Conservation (phyloP, 2,888 invertebrate genomes). For the Aphodius granarius region DNA sequence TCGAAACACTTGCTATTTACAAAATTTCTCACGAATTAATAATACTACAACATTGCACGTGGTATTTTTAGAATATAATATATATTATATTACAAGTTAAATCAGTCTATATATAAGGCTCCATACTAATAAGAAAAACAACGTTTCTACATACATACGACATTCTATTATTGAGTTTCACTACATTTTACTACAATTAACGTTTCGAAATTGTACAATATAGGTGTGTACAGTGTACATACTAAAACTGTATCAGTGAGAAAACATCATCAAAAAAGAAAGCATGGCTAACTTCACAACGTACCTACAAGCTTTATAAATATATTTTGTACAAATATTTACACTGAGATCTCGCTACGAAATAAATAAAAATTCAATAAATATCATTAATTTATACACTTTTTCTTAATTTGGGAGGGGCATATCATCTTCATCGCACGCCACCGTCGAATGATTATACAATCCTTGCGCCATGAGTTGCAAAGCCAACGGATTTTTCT, state of each 20-base stretch:
- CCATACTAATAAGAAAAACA: constrained; percentile 13
- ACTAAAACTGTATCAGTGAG: background rate
- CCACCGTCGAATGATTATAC: constrained; percentile 80
- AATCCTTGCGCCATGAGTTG: constrained; percentile 94
- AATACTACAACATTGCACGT: constrained; percentile 27
- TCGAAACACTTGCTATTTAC: constrained; percentile 16
- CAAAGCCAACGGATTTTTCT: constrained; percentile 81
- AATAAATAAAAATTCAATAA: constrained; percentile 26
- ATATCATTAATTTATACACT: background rate
- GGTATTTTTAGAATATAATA: constrained; percentile 19
- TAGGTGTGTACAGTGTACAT: constrained; percentile 18
- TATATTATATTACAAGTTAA: constrained; percentile 8
- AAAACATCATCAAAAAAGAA: too few relatives aligned
- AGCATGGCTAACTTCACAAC: background rate
- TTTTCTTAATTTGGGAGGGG: constrained; percentile 27
- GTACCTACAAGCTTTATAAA: constrained; percentile 3
- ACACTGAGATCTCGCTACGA: constrained; percentile 25
- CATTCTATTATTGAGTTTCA: constrained; percentile 12
- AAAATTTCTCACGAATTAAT: constrained; percentile 15
- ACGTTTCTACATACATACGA: constrained; percentile 17
- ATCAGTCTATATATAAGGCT: constrained; percentile 28
- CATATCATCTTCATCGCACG: constrained; percentile 59
- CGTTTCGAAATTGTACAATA: constrained; percentile 23
- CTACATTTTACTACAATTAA: too few relatives aligned
- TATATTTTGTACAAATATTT: constrained; percentile 24